Conservation (phyloP, 2,888 invertebrate species). For the Eudemis profundana region DNA sequence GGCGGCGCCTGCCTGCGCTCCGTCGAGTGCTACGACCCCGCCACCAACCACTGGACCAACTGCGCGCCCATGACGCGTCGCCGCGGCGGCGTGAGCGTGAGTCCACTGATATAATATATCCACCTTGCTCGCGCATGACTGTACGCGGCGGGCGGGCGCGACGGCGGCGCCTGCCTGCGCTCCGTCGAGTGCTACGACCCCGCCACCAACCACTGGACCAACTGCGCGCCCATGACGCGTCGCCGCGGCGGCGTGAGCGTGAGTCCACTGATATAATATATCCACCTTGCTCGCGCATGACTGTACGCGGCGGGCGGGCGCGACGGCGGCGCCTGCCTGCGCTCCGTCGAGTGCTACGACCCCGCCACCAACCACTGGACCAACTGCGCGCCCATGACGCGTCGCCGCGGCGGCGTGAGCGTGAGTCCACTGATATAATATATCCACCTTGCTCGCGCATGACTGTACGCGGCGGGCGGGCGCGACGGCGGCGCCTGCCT, state of each 20-base stretch:
- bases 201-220: constrained; percentile 90
- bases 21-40: constrained; percentile 94
- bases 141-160: constrained; percentile 96
- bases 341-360: constrained; percentile 95
- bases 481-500: too few relatives aligned
- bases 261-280: constrained; percentile 52
- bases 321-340: constrained; percentile 95
- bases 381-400: constrained; percentile 93
- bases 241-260: constrained; percentile 96
- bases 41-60: constrained; percentile 90
- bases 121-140: constrained; percentile 86
- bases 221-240: constrained; percentile 94
- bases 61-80: constrained; percentile 95
- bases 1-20: constrained; percentile 95
- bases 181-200: constrained; percentile 95
- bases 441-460: too few relatives aligned
- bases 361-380: constrained; percentile 91
- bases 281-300: too few relatives aligned
- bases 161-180: constrained; percentile 95
- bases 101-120: constrained; percentile 64
- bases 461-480: too few relatives aligned
- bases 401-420: constrained; percentile 94
- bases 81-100: constrained; percentile 93
- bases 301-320: constrained; percentile 90
- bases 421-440: constrained; percentile 60